phyloP scores from a whole-genome alignment of 2,888 invertebrate genomes.

The Coronaproctus castanopsis region DNA sequence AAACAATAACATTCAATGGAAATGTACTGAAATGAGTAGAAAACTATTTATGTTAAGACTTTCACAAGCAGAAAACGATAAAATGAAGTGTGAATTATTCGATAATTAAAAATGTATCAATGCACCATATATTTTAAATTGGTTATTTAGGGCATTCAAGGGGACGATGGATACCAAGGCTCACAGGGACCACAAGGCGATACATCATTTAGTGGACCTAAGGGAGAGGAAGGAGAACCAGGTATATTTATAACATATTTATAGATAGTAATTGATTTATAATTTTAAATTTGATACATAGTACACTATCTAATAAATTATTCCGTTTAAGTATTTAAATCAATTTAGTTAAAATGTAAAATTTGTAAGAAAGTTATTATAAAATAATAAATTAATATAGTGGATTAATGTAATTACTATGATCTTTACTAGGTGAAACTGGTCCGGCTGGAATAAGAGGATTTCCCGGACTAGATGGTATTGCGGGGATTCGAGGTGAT shows the following conservation, averaged over 20 bases:
- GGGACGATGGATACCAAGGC: conserved; percentile 14
- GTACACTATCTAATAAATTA: background rate
- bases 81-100: too few species aligned
- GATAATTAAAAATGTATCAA: too few species aligned
- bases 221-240: conserved; percentile 36
- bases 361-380: background rate
- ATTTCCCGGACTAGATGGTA: conserved; percentile 31
- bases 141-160: conserved; percentile 14
- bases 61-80: too few species aligned
- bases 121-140: too few species aligned
- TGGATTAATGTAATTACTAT: background rate
- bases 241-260: conserved; percentile 24
- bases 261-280: too few species aligned
- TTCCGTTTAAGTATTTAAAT: background rate
- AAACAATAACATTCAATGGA: too few species aligned
- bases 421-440: conserved; percentile 12
- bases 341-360: background rate
- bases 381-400: background rate
- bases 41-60: too few species aligned
- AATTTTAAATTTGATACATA: too few species aligned
- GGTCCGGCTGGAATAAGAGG: conserved; percentile 32
- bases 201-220: conserved; percentile 37
- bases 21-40: too few species aligned
- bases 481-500: conserved; percentile 27
- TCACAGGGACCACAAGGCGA: conserved; percentile 31